A percentile compares a stretch with the other conserved stretches of the same genome.
Conservation (phyloP, 2,113 vertebrate genomes). For the Oreotrochilus melanogaster region DNA sequence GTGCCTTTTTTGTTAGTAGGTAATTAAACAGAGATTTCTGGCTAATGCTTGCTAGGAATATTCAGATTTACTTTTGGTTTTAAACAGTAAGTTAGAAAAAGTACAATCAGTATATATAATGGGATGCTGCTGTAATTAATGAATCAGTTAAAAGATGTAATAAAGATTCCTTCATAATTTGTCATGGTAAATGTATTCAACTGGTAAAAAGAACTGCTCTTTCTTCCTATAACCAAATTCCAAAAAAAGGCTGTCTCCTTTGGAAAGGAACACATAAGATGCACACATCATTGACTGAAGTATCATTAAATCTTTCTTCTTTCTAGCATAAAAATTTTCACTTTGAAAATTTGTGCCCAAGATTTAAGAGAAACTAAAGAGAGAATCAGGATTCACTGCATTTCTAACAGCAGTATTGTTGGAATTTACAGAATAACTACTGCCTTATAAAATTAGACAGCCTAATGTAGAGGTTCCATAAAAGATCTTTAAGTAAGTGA, state of each 20-base stretch:
- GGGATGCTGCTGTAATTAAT: neutral
- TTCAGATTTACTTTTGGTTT: neutral
- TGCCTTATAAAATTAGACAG: neutral
- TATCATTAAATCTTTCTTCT: neutral
- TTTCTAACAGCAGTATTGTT: neutral
- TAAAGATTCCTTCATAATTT: neutral
- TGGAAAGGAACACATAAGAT: neutral
- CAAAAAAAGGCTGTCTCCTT: neutral
- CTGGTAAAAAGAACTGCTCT: neutral
- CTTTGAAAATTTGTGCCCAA: neutral
- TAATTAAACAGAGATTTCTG: neutral
- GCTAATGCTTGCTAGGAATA: neutral
- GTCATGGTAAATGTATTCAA: neutral
- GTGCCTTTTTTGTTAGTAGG: neutral
- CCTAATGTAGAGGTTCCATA: neutral
- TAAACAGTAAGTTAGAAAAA: neutral
- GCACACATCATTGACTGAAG: neutral
- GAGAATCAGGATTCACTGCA: neutral
- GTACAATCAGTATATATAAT: neutral
- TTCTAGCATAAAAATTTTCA: neutral
- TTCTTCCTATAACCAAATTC: neutral
- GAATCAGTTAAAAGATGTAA: neutral
- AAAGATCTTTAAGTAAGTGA: neutral
- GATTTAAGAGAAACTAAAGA: neutral
- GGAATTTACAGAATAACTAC: neutral